Base-by-base conservation (phyloP, 2,888 invertebrate species). In the Drosophila longiperda region DNA sequence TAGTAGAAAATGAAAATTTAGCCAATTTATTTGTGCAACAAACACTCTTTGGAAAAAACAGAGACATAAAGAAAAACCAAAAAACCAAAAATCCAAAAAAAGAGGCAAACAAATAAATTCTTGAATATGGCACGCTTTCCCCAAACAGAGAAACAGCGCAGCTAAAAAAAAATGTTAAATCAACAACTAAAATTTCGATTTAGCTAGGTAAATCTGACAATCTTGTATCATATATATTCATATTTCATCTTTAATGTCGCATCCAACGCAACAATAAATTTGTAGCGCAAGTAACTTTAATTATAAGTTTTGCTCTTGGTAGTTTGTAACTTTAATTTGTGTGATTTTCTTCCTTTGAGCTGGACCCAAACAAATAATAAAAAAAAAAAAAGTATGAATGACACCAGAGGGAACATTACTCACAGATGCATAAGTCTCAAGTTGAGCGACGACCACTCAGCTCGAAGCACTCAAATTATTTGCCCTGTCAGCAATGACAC, bases 1-100 rank as follows among this genome's bases (percentile, higher is more conserved):
- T 73, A 73, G 76, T 63, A 68, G 79, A 66, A 74, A 79, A 69
- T 74, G 79, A 66, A 66, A 74, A 79, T 66, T 54, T 73, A 55
- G 34, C 52, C 75, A 74, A 74, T 75, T 75, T 75, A 62, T 75
- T 58, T 69, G 50, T 58, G 60, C 57, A 42, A 67, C 48, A 38
- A 29, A 50, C 49, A 49, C 15, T 17, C 32, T 20, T 6, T 20
- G 20, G 12, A 12, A 20, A 45, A 12, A 20, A 12, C 45, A 20
- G 15, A 6, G 3, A 15, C 3, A 20, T 1, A 23, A 45, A 7
- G 1, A 23, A 45, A 38, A n/a, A 26, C 20, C 3, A 32, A 53
- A 40, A 57, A 12, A 15, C 20, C 20, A 15, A 15, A 48, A 3
- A 48, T 6, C 1, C 11, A 2, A 23, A 29, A 36, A 1, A 45